These are phyloP conservation scores for Ptychadena robeensis DNA, from an alignment of 2,797 vertebrate genomes.

Conservation along the genomic window DNA sequence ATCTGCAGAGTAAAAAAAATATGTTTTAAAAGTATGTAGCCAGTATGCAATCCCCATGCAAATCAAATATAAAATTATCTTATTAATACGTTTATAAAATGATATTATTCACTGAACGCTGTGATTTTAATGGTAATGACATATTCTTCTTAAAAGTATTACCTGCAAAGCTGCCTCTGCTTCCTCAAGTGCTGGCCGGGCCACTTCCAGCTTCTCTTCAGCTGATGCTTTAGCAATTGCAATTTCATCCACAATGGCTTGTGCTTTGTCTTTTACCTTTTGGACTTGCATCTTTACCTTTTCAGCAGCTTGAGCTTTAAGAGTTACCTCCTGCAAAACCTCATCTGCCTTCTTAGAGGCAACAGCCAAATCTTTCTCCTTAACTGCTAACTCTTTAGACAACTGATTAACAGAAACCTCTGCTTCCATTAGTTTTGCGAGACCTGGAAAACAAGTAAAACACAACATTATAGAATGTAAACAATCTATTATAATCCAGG, in stretches of 20 bases:
- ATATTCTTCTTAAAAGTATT: not conserved
- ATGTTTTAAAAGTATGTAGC: not conserved
- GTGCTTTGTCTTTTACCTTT: conserved; percentile 85
- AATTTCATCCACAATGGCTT: conserved; percentile 85
- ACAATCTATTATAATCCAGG: no score
- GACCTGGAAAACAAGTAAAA: conserved; percentile 70
- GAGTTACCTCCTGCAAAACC: conserved; percentile 80
- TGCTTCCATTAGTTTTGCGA: conserved; percentile 84
- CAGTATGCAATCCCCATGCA: not conserved
- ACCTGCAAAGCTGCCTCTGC: conserved; percentile 83
- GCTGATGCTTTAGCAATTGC: conserved; percentile 79
- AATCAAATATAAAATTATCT: not conserved
- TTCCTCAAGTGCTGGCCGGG: conserved; percentile 80
- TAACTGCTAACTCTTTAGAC: conserved; percentile 77
- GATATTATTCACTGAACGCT: not conserved
- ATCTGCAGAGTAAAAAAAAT: not conserved
- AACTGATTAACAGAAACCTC: conserved; percentile 81
- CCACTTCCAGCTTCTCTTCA: conserved; percentile 81
- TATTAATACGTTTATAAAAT: not conserved
- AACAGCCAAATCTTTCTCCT: conserved; percentile 80
- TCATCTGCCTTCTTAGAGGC: conserved; percentile 79
- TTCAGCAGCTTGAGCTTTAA: conserved; percentile 81
- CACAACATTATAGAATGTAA: not conserved
- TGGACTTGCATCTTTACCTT: conserved; percentile 84
- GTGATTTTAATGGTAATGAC: not conserved